Percentiles rank a stretch among this genome's conserved stretches.
phyloP scores from a whole-genome alignment of 2,888 invertebrate species.

The Strigamia transsilvanica region DNA sequence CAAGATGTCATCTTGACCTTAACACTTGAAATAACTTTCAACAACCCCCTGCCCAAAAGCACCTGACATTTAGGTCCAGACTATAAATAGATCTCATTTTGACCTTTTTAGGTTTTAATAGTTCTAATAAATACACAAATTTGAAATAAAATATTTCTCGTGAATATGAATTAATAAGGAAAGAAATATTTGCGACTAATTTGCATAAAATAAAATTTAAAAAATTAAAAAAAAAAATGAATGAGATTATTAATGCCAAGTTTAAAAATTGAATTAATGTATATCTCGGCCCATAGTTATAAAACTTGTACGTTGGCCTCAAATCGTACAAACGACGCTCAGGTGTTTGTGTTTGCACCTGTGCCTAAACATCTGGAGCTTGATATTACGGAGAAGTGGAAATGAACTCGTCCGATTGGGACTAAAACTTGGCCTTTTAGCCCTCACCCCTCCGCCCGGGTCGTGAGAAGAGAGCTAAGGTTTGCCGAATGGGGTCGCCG shows the following conservation, averaged over 20 bases:
- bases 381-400: conserved; percentile 34
- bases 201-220: too few species aligned
- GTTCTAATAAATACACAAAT: neutral
- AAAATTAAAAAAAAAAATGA: neutral
- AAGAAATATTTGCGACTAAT: neutral
- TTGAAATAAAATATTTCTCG: neutral
- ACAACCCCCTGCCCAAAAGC: neutral
- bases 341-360: conserved; percentile 46
- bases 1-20: neutral
- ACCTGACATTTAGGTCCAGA: neutral
- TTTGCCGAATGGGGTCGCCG: conserved; percentile 24
- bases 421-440: conserved; percentile 24
- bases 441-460: conserved; percentile 39
- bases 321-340: conserved; percentile 32
- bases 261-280: conserved; percentile 2
- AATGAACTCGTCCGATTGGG: conserved; percentile 35
- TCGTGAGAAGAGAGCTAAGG: conserved; percentile 32
- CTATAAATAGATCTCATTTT: neutral
- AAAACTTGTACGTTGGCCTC: conserved; percentile 21
- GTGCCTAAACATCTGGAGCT: conserved; percentile 40
- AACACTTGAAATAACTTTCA: conserved; percentile 1
- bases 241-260: conserved; percentile 18
- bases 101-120: neutral
- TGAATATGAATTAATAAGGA: neutral
- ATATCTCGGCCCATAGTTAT: conserved; percentile 2